Evolutionary conservation across 2,797 vertebrate genomes (phyloP).

Genomic region (Gambusia yucatana): DNA sequence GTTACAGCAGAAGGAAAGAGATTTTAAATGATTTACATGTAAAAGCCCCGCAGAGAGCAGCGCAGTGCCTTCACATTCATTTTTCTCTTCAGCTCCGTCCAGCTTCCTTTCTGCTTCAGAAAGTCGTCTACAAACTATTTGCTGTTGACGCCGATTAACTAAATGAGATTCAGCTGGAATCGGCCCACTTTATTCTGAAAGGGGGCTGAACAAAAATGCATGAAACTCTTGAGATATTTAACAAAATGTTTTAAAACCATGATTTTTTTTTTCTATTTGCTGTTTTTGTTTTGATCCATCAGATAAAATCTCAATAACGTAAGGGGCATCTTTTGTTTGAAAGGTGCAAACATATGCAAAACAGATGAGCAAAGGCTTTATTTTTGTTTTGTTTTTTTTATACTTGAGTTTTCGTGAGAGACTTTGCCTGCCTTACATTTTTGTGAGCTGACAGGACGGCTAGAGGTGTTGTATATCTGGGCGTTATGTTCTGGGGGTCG

Average conservation of each 20-base stretch:
- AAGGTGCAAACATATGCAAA: background rate
- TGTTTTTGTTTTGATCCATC: background rate
- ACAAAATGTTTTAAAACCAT: background rate
- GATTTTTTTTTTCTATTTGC: background rate
- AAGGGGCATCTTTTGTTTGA: background rate
- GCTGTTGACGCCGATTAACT: background rate
- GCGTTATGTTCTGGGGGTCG: slow-evolving; percentile 17
- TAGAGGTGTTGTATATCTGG: slow-evolving; percentile 36
- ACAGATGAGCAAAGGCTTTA: background rate
- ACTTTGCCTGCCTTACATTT: background rate
- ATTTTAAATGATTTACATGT: background rate
- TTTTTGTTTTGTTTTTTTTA: background rate
- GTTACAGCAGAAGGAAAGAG: background rate
- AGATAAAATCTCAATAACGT: background rate
- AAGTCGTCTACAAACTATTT: background rate
- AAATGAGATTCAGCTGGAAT: background rate
- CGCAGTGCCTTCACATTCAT: background rate
- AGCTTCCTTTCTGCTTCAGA: background rate
- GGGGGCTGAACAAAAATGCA: background rate
- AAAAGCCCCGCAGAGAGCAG: background rate
- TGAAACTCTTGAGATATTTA: background rate
- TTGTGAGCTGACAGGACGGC: slow-evolving; percentile 33
- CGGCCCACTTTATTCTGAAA: background rate
- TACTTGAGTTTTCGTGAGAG: background rate
- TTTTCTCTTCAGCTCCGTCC: background rate